Conservation (phyloP, 1,140 invertebrate species). For the Prorops nasuta region DNA sequence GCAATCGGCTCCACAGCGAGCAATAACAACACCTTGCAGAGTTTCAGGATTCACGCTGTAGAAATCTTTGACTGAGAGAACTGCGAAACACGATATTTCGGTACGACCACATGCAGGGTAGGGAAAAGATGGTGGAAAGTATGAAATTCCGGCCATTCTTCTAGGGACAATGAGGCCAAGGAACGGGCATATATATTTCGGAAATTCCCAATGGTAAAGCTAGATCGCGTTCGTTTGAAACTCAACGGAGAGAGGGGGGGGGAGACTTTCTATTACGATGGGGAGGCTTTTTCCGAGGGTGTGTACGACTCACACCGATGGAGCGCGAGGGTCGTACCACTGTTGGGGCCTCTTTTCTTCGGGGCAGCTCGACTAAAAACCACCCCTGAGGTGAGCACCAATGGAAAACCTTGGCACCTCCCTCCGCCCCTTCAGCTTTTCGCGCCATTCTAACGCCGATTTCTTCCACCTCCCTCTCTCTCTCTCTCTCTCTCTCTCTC, state of each 20-base stretch:
- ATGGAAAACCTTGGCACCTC: conserved; percentile 32
- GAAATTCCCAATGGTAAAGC: conserved; percentile 39
- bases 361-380: conserved; percentile 47
- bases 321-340: conserved; percentile 27
- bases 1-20: too few species aligned
- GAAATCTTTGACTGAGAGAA: too few species aligned
- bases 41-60: too few species aligned
- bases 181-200: conserved; percentile 31
- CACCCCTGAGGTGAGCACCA: conserved; percentile 49
- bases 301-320: too few species aligned
- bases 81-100: conserved; percentile 40
- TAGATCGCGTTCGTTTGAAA: conserved; percentile 19
- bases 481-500: not conserved
- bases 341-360: conserved; percentile 42
- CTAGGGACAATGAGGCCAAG: conserved; percentile 40
- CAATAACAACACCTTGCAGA: too few species aligned
- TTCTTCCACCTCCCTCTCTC: not conserved
- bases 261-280: not conserved
- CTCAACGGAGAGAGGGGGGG: too few species aligned
- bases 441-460: too few species aligned
- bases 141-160: conserved; percentile 44
- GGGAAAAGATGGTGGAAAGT: conserved; percentile 41
- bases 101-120: conserved; percentile 1
- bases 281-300: not conserved
- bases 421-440: conserved; percentile 12